Evolutionary conservation across 2,113 vertebrate genomes (phyloP), one percentile per base, ranked within the genome.

Genomic region (Chinchilla lanigera): DNA sequence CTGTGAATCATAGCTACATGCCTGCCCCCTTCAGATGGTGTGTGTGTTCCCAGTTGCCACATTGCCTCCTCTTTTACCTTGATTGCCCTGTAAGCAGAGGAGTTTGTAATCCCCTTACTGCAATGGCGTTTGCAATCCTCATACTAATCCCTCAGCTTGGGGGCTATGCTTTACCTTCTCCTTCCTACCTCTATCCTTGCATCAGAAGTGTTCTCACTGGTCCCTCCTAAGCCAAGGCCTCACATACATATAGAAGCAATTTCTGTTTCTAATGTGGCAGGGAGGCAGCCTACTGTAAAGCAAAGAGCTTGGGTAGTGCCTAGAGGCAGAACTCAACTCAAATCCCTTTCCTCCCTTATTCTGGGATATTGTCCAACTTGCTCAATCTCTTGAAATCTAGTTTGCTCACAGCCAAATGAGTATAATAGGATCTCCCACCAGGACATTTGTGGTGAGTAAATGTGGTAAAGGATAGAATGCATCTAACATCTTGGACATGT

Each of bases 371-470:
- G 58, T 54, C 47, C 86, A 93, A 19, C 4, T n/a, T 65, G 26
- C 63, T 85, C 47, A 95, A 5, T 52, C 69, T 78, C 85, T 95
- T 61, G 71, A 88, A 95, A 93, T 65, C 63, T 89, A 96, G 47
- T 94, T 84, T 38, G 38, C 33, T 81, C 11, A 58, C 22, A 83
- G 78, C 24, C 80, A 96, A 93, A 81, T 56, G 28, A 10, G 20
- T 75, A 71, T 52, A 89, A 78, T 24, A 50, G 33, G 60, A 30
- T 77, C 44, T 95, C 30, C 33, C 0, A 33, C 58, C 38, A 75
- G 81, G 63, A 73, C 78, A 71, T 78, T 35, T 89, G 33, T 87
- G 75, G 95, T 30, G 56, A 69, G 61, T 81, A 50, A 80, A 19
- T 65, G 65, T 77, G 56, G n/a, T 28, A 67, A 84, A 52, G 44